A percentile compares a stretch with the other conserved stretches of the same genome.
phyloP scores from a whole-genome alignment of 2,113 vertebrate genomes.

The Dolichallabes microphthalmus region DNA sequence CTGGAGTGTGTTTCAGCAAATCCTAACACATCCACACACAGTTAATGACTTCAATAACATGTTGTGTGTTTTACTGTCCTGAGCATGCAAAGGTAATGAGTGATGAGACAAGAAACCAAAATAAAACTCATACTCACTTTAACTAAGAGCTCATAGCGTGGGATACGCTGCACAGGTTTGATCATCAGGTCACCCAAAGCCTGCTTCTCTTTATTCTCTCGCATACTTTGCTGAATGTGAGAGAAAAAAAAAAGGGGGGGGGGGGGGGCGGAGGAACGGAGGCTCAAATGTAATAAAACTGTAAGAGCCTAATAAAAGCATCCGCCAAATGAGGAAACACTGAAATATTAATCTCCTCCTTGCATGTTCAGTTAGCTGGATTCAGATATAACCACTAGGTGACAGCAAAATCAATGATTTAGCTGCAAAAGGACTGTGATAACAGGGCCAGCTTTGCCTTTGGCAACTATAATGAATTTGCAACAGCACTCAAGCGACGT shows the following conservation, averaged over 20 bases:
- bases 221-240: conserved; percentile 88
- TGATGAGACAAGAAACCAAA: background rate
- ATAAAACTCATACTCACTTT: conserved; percentile 76
- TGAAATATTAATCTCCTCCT: background rate
- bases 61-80: background rate
- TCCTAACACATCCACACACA: conserved; percentile 72
- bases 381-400: conserved; percentile 14
- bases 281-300: background rate
- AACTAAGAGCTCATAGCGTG: conserved; percentile 93
- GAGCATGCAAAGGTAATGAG: background rate
- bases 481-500: too few species aligned
- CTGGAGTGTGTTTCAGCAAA: conserved; percentile 91
- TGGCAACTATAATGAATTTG: background rate
- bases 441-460: background rate
- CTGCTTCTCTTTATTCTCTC: conserved; percentile 98
- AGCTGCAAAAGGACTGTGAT: background rate
- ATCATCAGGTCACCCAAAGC: conserved; percentile 97
- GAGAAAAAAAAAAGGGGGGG: too few species aligned
- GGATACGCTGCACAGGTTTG: conserved; percentile 96
- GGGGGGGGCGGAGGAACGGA: too few species aligned
- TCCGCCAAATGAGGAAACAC: background rate
- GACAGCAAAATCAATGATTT: conserved; percentile 6
- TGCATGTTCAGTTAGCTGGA: background rate
- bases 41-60: background rate
- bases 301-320: background rate